phyloP scores from a whole-genome alignment of 2,113 vertebrate genomes.

The Pao palembangensis region DNA sequence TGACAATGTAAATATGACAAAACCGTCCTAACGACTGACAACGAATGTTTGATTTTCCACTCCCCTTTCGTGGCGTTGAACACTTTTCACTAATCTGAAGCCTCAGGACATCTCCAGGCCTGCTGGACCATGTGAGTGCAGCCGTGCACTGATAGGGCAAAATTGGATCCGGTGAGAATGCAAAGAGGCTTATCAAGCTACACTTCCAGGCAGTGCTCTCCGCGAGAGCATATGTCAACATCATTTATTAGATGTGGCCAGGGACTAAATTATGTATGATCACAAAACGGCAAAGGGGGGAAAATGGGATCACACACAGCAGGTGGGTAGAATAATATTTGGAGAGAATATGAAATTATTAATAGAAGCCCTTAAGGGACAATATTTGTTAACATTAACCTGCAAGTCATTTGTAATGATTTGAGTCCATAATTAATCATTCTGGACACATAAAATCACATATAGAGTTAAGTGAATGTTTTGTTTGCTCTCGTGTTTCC shows the following conservation, averaged over 20 bases:
- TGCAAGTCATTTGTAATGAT: constrained; percentile 71
- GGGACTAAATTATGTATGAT: constrained; percentile 82
- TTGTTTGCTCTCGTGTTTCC: constrained; percentile 38
- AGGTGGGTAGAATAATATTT: constrained; percentile 80
- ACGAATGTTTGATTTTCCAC: constrained; percentile 59
- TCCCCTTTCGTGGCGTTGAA: constrained; percentile 29
- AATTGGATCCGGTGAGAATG: constrained; percentile 83
- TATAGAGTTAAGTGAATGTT: constrained; percentile 64
- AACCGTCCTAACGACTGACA: constrained; percentile 33
- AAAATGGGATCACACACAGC: constrained; percentile 69
- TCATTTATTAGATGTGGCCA: constrained; percentile 83
- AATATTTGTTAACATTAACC: constrained; percentile 80
- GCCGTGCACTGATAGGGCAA: constrained; percentile 77
- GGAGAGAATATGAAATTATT: constrained; percentile 79
- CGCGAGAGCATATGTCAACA: constrained; percentile 83
- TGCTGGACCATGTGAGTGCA: constrained; percentile 72
- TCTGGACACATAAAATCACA: constrained; percentile 69
- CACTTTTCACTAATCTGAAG: constrained; percentile 75
- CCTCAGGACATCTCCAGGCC: constrained; percentile 70
- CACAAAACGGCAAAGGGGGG: constrained; percentile 66
- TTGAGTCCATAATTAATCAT: constrained; percentile 75
- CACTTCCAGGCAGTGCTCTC: constrained; percentile 76
- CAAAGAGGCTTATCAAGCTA: constrained; percentile 80
- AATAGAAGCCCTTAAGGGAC: constrained; percentile 75
- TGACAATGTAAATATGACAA: too few species aligned